phyloP scores from a whole-genome alignment of 2,888 invertebrate genomes.

The Tetropium fuscum region DNA sequence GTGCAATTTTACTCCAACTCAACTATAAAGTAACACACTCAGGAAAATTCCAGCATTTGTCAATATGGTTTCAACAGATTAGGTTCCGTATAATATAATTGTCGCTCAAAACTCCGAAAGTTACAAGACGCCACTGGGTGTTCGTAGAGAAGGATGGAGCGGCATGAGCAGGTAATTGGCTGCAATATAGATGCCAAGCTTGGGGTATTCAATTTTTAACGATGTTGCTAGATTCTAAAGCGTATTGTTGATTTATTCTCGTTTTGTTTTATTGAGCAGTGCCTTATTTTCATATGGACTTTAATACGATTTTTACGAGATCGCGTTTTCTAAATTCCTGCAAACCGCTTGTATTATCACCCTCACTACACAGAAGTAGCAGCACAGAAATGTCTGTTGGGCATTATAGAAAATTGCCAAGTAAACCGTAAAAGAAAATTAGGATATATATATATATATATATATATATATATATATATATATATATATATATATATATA shows the following conservation, averaged over 20 bases:
- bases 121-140: constrained; percentile 1
- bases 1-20: too few relatives aligned
- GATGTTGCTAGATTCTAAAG: constrained; percentile 29
- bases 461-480: too few relatives aligned
- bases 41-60: too few relatives aligned
- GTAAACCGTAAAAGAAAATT: too few relatives aligned
- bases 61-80: too few relatives aligned
- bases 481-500: too few relatives aligned
- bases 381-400: too few relatives aligned
- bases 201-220: constrained; percentile 44
- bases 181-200: constrained; percentile 46
- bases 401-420: too few relatives aligned
- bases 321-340: constrained; percentile 27
- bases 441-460: too few relatives aligned
- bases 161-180: constrained; percentile 46
- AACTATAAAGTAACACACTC: too few relatives aligned
- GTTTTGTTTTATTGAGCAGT: constrained; percentile 35
- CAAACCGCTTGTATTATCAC: constrained; percentile 21
- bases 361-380: constrained; percentile 26
- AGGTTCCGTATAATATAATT: too few relatives aligned
- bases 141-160: constrained; percentile 29
- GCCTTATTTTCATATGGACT: constrained; percentile 31
- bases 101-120: too few relatives aligned
- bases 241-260: constrained; percentile 17
- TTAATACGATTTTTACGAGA: constrained; percentile 31